Conservation (phyloP, 2,797 vertebrate genomes). For the Gouania willdenowi region DNA sequence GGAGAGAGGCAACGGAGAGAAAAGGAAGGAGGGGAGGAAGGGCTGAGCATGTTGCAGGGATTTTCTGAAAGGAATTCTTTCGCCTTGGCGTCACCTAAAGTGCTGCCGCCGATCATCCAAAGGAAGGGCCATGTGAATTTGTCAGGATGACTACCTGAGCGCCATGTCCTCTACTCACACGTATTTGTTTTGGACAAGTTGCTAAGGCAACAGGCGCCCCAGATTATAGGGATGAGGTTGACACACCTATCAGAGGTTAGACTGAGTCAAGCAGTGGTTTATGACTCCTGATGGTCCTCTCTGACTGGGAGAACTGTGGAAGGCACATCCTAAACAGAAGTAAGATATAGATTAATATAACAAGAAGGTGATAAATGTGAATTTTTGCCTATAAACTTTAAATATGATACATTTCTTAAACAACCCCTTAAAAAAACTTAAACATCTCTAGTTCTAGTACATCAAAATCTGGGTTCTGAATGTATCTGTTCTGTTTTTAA, state of each 20-base stretch:
- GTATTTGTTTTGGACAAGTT: constrained; percentile 62
- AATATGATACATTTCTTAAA: too few species aligned
- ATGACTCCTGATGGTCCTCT: constrained; percentile 62
- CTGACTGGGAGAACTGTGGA: constrained; percentile 54
- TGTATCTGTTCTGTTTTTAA: too few species aligned
- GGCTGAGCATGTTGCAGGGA: constrained; percentile 48
- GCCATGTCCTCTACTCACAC: constrained; percentile 48
- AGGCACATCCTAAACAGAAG: too few species aligned
- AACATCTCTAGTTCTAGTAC: too few species aligned
- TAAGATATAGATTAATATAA: too few species aligned
- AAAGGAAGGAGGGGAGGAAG: constrained; percentile 56
- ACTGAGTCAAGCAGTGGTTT: constrained; percentile 74
- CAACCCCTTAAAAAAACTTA: too few species aligned
- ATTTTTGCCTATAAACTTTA: too few species aligned
- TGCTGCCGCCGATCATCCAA: constrained; percentile 56
- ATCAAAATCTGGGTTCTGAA: too few species aligned
- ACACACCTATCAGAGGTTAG: constrained; percentile 64
- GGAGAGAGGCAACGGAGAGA: constrained; percentile 53
- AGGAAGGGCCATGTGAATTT: constrained; percentile 59
- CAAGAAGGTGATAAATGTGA: too few species aligned
- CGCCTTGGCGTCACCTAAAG: constrained; percentile 62
- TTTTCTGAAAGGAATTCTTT: constrained; percentile 75
- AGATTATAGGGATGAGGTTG: constrained; percentile 74
- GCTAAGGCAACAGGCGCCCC: constrained; percentile 63
- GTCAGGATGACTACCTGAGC: constrained; percentile 65